A percentile compares a stretch with the other conserved stretches of the same genome.
Conservation (phyloP, 2,113 vertebrate species). For the Psittacara wagleri region DNA sequence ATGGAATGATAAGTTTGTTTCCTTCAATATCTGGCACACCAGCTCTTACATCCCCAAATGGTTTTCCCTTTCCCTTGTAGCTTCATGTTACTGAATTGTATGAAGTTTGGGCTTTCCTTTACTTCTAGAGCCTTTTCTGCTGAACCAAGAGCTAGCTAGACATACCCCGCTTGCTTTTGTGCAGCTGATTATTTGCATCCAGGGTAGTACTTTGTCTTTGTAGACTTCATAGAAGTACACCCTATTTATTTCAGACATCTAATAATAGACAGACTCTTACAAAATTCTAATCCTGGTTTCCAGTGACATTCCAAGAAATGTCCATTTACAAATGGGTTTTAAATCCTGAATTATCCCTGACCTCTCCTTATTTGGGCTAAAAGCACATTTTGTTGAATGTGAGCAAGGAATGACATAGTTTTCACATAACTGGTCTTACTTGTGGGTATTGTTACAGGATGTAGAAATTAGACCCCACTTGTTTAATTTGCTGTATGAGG, state of each 20-base stretch:
- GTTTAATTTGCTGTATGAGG: not conserved
- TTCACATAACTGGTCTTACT: not conserved
- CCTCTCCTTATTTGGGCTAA: not conserved
- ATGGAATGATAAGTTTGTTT: not conserved
- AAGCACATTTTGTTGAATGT: not conserved
- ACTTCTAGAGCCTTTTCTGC: not conserved
- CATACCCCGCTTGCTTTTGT: not conserved
- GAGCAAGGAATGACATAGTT: not conserved
- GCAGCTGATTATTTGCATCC: not conserved
- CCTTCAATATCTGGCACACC: not conserved
- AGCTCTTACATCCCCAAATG: not conserved
- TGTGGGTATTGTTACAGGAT: not conserved
- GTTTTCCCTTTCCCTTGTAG: not conserved
- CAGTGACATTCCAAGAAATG: not conserved
- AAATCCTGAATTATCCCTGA: not conserved
- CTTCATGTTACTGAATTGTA: fast-evolving
- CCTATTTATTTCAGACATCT: not conserved
- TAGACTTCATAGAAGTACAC: not conserved
- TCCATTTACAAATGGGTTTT: not conserved
- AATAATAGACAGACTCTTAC: not conserved
- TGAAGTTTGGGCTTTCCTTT: not conserved
- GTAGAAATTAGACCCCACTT: not conserved
- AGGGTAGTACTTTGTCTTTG: not conserved
- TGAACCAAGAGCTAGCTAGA: not conserved
- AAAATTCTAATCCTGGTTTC: not conserved